Conservation (phyloP, 2,113 vertebrate species). For the Crotalus viridis region DNA sequence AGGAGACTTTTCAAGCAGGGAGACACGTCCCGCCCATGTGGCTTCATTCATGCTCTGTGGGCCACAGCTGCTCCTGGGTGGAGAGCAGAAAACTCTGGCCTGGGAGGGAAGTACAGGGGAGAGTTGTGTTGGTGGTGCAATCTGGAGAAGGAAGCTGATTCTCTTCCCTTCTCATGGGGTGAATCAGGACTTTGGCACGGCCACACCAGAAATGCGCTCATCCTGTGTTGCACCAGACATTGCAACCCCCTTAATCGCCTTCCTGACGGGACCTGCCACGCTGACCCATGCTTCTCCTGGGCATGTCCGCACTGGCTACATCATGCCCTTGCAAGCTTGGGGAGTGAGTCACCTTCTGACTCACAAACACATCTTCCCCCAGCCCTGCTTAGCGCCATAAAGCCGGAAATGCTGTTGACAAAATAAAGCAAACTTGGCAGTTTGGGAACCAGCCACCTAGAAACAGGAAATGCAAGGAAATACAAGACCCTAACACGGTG, state of each 20-base stretch:
- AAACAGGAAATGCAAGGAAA: neutral
- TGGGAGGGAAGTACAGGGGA: neutral
- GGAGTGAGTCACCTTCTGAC: slow-evolving; percentile 12
- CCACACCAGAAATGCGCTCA: neutral
- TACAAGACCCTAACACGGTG: too few relatives aligned
- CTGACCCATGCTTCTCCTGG: neutral
- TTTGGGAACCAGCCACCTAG: neutral
- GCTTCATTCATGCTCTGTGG: neutral
- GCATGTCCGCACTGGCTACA: neutral
- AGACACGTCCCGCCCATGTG: neutral
- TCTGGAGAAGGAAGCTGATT: slow-evolving; percentile 39
- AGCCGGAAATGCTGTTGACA: neutral
- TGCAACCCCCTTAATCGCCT: slow-evolving; percentile 1
- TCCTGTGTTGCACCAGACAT: neutral
- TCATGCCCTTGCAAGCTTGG: neutral
- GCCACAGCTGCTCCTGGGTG: neutral
- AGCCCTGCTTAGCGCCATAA: neutral
- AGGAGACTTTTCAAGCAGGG: neutral
- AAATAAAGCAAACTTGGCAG: neutral
- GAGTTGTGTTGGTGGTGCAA: neutral
- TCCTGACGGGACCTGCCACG: neutral
- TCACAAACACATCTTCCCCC: neutral
- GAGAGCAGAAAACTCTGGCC: neutral
- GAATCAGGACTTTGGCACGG: accelerated
- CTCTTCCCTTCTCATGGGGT: neutral